These are phyloP conservation scores for Hydrotaea cyrtoneurina DNA, from an alignment of 2,888 invertebrate species.

Conservation along the genomic window DNA sequence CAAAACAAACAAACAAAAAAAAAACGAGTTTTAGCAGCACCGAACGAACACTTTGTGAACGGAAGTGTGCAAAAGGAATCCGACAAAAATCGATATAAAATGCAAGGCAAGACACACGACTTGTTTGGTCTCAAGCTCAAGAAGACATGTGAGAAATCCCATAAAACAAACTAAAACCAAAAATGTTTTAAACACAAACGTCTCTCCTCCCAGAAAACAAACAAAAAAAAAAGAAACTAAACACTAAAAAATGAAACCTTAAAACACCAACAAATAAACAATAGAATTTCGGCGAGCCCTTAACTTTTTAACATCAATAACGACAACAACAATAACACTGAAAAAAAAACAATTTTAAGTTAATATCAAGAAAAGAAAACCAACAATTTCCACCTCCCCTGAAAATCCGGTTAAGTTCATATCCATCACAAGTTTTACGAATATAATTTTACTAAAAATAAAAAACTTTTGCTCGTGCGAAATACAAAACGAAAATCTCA, in stretches of 20 bases:
- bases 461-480: constrained; percentile 67
- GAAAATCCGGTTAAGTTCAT: constrained; percentile 18
- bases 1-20: too few relatives aligned
- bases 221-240: constrained; percentile 18
- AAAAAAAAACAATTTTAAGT: constrained; percentile 5
- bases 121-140: constrained; percentile 28
- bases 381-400: constrained; percentile 27
- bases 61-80: constrained; percentile 38
- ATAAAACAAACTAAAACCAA: constrained; percentile 20
- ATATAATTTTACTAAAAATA: constrained; percentile 58
- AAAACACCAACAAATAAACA: constrained; percentile 36
- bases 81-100: constrained; percentile 61
- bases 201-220: background rate
- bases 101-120: constrained; percentile 54
- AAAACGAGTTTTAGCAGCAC: constrained; percentile 35
- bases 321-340: constrained; percentile 21
- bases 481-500: constrained; percentile 41
- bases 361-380: constrained; percentile 3
- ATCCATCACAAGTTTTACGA: constrained; percentile 31
- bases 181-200: constrained; percentile 32
- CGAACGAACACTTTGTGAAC: constrained; percentile 18
- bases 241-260: constrained; percentile 47
- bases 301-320: constrained; percentile 54
- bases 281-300: constrained; percentile 66
- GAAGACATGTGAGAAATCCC: constrained; percentile 41